A percentile compares a stretch with the other conserved stretches of the same genome.
These are phyloP conservation scores for Electrona antarctica DNA, from an alignment of 2,113 vertebrate species.

Conservation along the genomic window DNA sequence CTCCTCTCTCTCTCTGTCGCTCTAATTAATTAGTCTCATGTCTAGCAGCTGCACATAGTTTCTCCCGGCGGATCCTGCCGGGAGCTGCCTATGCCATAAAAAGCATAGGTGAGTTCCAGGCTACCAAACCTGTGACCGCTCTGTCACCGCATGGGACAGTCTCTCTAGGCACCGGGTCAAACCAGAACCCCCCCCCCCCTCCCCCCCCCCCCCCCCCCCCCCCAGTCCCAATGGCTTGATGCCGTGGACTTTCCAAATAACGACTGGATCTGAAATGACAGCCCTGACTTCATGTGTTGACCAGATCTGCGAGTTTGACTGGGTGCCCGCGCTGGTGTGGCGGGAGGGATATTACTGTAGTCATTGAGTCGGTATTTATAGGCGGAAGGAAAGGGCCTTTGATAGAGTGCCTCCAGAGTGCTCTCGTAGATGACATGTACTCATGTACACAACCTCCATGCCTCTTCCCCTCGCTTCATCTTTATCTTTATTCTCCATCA, in stretches of 20 bases:
- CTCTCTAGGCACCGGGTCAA: background rate
- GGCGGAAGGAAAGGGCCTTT: slow-evolving; percentile 66
- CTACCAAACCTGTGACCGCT: too few species aligned
- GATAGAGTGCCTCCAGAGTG: slow-evolving; percentile 55
- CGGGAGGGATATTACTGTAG: slow-evolving; percentile 35
- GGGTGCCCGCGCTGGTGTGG: slow-evolving; percentile 32
- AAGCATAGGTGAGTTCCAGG: too few species aligned
- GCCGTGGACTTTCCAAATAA: background rate
- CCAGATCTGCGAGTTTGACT: slow-evolving; percentile 66
- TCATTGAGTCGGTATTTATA: slow-evolving; percentile 65
- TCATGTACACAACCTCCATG: slow-evolving; percentile 60
- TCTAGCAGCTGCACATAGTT: too few species aligned
- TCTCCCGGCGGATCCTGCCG: too few species aligned
- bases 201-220: slow-evolving; percentile 4
- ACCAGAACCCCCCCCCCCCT: slow-evolving; percentile 1
- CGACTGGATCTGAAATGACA: slow-evolving; percentile 17
- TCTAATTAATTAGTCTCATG: too few species aligned
- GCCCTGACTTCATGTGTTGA: slow-evolving; percentile 63
- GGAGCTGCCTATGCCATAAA: too few species aligned
- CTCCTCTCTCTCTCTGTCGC: too few species aligned
- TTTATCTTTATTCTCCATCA: slow-evolving; percentile 51
- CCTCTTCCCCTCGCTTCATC: slow-evolving; percentile 54
- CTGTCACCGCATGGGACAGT: too few species aligned
- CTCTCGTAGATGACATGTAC: slow-evolving; percentile 62
- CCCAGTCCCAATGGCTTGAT: background rate